Conservation (phyloP, 2,113 vertebrate genomes). For the Muscicapa adusta region DNA sequence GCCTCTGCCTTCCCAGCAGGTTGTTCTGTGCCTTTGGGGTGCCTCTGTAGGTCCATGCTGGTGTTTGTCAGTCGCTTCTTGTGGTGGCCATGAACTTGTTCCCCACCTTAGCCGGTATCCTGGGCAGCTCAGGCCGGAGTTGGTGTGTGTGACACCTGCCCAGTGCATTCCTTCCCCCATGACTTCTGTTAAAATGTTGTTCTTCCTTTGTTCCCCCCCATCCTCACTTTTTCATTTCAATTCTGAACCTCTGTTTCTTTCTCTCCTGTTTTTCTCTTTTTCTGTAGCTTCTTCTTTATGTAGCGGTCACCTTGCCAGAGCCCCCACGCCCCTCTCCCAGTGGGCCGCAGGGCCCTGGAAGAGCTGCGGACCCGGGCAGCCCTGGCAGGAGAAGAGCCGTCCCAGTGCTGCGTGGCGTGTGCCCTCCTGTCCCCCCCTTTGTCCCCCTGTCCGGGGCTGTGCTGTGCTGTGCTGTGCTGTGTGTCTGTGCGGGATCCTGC, state of each 20-base stretch:
- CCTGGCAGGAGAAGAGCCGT: slow-evolving; percentile 71
- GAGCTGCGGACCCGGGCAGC: slow-evolving; percentile 60
- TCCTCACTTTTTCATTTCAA: slow-evolving; percentile 43
- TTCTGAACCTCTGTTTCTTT: slow-evolving; percentile 72
- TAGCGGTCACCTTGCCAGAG: slow-evolving; percentile 73
- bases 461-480: slow-evolving; percentile 36
- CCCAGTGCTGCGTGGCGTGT: slow-evolving; percentile 70
- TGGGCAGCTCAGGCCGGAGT: fast-evolving
- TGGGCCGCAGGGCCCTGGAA: slow-evolving; percentile 70
- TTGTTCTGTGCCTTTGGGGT: neutral
- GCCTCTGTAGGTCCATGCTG: neutral
- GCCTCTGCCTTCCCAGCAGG: neutral
- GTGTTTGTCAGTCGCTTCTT: neutral
- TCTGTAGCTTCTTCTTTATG: slow-evolving; percentile 85
- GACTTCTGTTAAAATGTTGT: neutral
- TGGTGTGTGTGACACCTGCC: neutral
- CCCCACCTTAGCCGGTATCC: fast-evolving
- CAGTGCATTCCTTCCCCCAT: neutral
- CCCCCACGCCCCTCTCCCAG: slow-evolving; percentile 69
- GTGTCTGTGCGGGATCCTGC: slow-evolving; percentile 45
- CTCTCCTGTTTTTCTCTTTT: slow-evolving; percentile 65
- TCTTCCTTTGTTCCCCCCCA: neutral
- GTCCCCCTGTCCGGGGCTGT: slow-evolving; percentile 56
- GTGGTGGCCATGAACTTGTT: neutral
- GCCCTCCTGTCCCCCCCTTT: slow-evolving; percentile 50